Evolutionary conservation across 2,888 invertebrate genomes (phyloP).

Genomic region (Colostygia pectinataria): DNA sequence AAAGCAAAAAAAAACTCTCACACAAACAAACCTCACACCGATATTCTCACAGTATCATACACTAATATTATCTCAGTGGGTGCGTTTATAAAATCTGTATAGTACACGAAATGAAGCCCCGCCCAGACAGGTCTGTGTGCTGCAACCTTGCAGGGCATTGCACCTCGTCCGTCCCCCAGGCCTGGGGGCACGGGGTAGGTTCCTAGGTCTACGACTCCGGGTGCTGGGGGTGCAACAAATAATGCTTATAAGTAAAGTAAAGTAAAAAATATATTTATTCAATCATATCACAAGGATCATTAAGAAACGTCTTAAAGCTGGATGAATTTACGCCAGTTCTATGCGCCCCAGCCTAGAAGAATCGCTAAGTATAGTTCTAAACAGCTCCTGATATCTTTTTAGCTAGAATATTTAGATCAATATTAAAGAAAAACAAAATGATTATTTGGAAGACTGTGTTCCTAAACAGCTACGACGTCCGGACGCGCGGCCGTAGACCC

Average conservation of each 20-base stretch:
- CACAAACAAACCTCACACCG: not conserved
- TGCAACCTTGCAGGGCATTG: slow-evolving; percentile 24
- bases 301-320: no score
- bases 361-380: no score
- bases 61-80: no score
- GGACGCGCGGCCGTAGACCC: slow-evolving; percentile 39
- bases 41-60: not conserved
- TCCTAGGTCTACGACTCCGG: slow-evolving; percentile 29
- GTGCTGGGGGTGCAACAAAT: slow-evolving; percentile 12
- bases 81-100: not conserved
- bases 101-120: slow-evolving; percentile 3
- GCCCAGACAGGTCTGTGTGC: slow-evolving; percentile 8
- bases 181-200: not conserved
- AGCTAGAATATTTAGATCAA: no score
- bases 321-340: no score
- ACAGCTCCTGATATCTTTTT: no score
- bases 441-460: not conserved
- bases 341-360: no score
- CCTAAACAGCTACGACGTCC: slow-evolving; percentile 22
- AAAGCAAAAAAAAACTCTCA: not conserved
- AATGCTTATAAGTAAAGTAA: no score
- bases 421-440: no score
- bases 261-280: not conserved
- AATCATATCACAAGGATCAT: no score
- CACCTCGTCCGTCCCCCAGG: slow-evolving; percentile 21